These are phyloP conservation scores for Microcebus lehilahytsara DNA, from an alignment of 2,113 vertebrate species.

Conservation along the genomic window DNA sequence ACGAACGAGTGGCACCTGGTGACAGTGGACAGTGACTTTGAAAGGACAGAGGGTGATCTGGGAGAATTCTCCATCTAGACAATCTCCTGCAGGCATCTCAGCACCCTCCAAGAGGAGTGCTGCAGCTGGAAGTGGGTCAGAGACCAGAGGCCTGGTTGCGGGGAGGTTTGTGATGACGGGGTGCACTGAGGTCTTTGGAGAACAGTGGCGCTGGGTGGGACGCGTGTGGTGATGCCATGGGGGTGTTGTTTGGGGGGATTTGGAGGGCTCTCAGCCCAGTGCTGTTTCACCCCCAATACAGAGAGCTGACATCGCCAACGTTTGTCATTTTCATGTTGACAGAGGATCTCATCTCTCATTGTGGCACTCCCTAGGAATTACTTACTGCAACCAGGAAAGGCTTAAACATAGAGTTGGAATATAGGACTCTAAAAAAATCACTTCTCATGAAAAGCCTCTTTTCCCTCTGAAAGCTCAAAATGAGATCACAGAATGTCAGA, in stretches of 20 bases:
- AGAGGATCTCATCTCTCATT: neutral
- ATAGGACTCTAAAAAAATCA: neutral
- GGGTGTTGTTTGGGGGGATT: neutral
- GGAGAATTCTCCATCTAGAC: neutral
- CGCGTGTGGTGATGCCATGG: neutral
- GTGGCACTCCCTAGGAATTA: neutral
- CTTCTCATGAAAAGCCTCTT: neutral
- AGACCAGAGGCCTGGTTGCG: neutral
- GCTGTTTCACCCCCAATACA: neutral
- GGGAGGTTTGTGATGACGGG: neutral
- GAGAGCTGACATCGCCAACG: neutral
- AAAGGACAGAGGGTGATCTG: neutral
- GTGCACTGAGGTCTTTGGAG: neutral
- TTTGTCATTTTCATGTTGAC: neutral
- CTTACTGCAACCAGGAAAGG: neutral
- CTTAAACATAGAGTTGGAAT: neutral
- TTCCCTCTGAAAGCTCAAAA: neutral
- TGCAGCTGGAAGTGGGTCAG: neutral
- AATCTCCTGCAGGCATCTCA: neutral
- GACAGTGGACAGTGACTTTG: neutral
- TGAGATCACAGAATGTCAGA: neutral
- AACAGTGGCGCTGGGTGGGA: no score
- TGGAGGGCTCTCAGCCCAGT: neutral
- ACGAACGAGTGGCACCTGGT: neutral
- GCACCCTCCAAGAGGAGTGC: neutral